A percentile compares a stretch with the other conserved stretches of the same genome.
phyloP scores from a whole-genome alignment of 2,797 vertebrate genomes.

The Aphelocoma californica region DNA sequence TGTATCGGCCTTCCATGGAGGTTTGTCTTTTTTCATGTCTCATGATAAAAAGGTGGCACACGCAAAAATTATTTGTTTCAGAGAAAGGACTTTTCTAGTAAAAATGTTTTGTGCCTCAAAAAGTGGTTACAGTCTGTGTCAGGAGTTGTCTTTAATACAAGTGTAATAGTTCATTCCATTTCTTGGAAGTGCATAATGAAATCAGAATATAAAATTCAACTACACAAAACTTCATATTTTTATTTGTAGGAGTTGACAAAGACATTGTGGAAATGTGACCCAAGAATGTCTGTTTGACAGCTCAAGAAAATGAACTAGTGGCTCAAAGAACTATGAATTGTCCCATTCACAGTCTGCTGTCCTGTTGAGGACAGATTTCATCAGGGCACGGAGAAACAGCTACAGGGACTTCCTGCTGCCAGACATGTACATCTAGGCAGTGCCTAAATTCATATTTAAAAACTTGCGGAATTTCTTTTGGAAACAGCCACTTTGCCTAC shows the following conservation, averaged over 20 bases:
- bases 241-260: background rate
- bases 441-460: background rate
- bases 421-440: background rate
- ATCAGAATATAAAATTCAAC: background rate
- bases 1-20: background rate
- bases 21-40: background rate
- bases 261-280: background rate
- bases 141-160: background rate
- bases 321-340: background rate
- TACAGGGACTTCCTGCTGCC: background rate
- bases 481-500: background rate
- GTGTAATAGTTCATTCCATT: fast-evolving
- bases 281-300: background rate
- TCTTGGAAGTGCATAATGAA: background rate
- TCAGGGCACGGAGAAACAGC: background rate
- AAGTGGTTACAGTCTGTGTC: background rate
- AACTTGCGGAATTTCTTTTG: background rate
- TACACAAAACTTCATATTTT: background rate
- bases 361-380: background rate
- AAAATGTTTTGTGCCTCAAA: background rate
- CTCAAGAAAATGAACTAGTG: background rate
- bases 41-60: background rate
- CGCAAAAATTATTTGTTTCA: background rate
- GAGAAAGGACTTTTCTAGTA: background rate
- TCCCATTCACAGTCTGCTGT: background rate